Conservation (phyloP, 2,797 vertebrate genomes). For the Siniperca scherzeri region DNA sequence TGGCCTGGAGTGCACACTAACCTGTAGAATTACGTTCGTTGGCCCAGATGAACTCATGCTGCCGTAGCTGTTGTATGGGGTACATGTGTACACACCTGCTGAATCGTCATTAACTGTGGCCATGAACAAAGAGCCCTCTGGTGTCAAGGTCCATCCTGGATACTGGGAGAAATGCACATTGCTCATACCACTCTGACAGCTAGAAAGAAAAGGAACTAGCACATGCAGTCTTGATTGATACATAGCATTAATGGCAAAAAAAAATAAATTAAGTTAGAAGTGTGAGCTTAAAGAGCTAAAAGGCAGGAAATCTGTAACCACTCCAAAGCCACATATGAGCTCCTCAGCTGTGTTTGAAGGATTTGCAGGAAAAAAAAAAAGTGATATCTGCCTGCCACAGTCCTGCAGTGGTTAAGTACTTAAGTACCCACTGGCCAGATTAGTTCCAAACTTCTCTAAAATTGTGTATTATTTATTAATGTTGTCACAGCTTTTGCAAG, state of each 20-base stretch:
- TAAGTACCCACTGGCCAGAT: slow-evolving; percentile 32
- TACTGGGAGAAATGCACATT: slow-evolving; percentile 81
- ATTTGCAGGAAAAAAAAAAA: slow-evolving; percentile 34
- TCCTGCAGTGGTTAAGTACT: slow-evolving; percentile 32
- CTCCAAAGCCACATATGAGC: slow-evolving; percentile 16
- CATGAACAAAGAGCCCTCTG: slow-evolving; percentile 89
- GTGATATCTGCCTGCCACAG: slow-evolving; percentile 37
- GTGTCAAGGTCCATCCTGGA: slow-evolving; percentile 91
- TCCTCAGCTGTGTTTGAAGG: slow-evolving; percentile 34
- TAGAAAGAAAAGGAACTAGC: background rate
- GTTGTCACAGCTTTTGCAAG: background rate
- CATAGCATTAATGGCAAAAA: background rate
- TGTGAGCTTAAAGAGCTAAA: slow-evolving; percentile 29
- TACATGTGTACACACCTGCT: slow-evolving; percentile 90
- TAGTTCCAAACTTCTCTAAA: slow-evolving; percentile 29
- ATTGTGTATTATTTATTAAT: slow-evolving; percentile 18
- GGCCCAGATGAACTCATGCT: slow-evolving; percentile 88
- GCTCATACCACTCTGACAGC: background rate
- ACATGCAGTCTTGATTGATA: background rate
- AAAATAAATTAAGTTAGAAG: background rate
- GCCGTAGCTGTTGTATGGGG: slow-evolving; percentile 94
- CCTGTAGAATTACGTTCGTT: slow-evolving; percentile 91
- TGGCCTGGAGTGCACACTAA: slow-evolving; percentile 56
- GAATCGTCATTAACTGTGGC: slow-evolving; percentile 91
- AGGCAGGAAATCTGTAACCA: slow-evolving; percentile 25